Evolutionary conservation across 2,113 vertebrate species (phyloP), one percentile per base, ranked within the genome.

Genomic region (Microcebus murinus): DNA sequence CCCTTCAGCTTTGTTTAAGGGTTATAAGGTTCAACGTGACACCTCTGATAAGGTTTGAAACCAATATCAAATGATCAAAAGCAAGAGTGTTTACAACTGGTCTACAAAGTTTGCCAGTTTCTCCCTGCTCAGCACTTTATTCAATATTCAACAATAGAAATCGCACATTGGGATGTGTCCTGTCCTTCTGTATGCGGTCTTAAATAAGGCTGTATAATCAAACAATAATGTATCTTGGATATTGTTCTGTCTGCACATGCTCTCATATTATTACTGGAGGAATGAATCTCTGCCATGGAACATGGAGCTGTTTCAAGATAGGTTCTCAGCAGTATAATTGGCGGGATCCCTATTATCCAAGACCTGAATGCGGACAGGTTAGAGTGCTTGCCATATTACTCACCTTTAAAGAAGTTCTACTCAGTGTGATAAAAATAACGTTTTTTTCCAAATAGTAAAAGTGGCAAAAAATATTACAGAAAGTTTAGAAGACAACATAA

Each of bases 401-500:
- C 50, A 88, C 20, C 39, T 95, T 79, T 71, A 42, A 68, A 92
- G 55, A 73, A 80, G 31, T 80, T 85, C 65, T 85, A 57, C 34
- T 4, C 21, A 36, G 31, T 55, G 39, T 50, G 34, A 80, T 50
- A 45, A 85, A 91, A 88, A 39, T n/a, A 42, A 6, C 11, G 4
- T 91, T 76, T 50, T 50, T 79, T 36, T 6, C 12, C 36, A 57
- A 89, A 59, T 59, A 6, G 27, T 55, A 65, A 63, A 85, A 70
- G 57, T 81, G 67, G 50, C 27, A 87, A 84, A 95, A 94, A 90
- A 42, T 80, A 76, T 61, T 42, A 61, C 6, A 81, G 34, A 89
- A 89, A 94, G 23, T 80, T 81, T 63, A 84, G 77, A 79, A 57
- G 14, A 68, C 5, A 96, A 12, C 27, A 67, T 90, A 93, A 88